Evolutionary conservation across 2,113 vertebrate species (phyloP), one percentile per base, ranked within the genome.

Genomic region (Gambusia affinis): DNA sequence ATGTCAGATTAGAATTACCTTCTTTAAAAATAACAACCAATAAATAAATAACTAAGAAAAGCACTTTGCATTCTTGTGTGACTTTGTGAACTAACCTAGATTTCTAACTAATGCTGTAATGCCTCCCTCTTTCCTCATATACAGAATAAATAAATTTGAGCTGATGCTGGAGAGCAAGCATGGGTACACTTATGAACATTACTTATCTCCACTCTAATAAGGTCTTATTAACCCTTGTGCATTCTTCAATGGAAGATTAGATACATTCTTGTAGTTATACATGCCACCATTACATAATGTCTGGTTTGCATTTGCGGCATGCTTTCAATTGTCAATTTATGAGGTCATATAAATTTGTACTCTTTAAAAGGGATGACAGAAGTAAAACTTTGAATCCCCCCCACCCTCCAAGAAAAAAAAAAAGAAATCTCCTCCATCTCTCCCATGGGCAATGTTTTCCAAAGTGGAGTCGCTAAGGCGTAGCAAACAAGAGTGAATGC

Each of bases 401-500:
- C 35, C 10, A 11, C 35, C 35, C 2, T 3, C 8, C 8, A 75
- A 54, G n/a, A 57, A 3, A 54, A 24, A 51, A 47, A 5, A 47
- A 19, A 47, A 51, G 6, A 51, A 77, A 80, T 72, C 79, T 70
- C 69, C 76, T 62, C 74, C 67, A 76, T 72, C 69, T 87, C 78
- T 88, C 89, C 82, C 85, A 76, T 69, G 86, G 85, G 88, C 64
- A 73, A 90, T 91, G 88, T 92, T 92, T 89, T 91, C 85, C 81
- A 85, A 91, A 92, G 85, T 93, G 88, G 87, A 86, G 78, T 84
- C 72, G 70, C 85, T 83, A 91, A 91, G 80, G 87, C 91, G 83
- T 87, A 85, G 88, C 86, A 88, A 91, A 91, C 88, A 92, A 85
- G 87, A 90, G 88, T 74, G 89, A 89, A 90, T 85, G 87, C 84